Evolutionary conservation across 2,888 invertebrate genomes (phyloP), one percentile per base, ranked within the genome.

Genomic region (Plagodis pulveraria): DNA sequence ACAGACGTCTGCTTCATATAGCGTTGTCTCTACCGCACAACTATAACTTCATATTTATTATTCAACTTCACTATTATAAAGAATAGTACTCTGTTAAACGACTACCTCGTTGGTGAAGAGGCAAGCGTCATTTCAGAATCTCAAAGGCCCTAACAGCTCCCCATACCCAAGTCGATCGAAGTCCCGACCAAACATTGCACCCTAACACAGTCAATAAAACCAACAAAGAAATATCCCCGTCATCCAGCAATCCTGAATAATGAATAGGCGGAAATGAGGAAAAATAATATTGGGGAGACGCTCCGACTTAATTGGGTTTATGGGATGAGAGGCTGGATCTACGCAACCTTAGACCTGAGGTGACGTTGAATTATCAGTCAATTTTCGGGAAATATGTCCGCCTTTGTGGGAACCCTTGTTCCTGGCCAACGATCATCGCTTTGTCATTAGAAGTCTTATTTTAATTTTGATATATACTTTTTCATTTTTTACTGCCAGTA

Each of bases 251-350:
- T 51, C 44, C 44, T 22, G 51, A 36, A 51, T 51, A 44, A 51
- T 51, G 36, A 51, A 51, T 35, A 42, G 42, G 12, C 34, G 35
- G 47, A 11, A 32, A 47, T 11, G 11, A 41, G 50, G 42, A 42
- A 51, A 50, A 51, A 51, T 44, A 44, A 44, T 44, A 44, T 50
- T n/a, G 36, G 6, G 10, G 43, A 10, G 40, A 51, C 22, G 22
- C 51, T 43, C 22, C 36, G n/a, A 10, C 51, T 34, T 51, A 51
- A 51, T 51, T 51, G 51, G 44, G 43, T 35, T 51, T 44, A 36
- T 12, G 42, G 11, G 34, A 33, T 44, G 5, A 36, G 11, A 49
- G 12, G 22, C 5, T 33, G 36, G 10, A 40, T 40, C 8, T 47
- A 6, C 11, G 12, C 35, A 10, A 35, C n/a, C 8, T 36, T 22